Conservation (phyloP, 2,888 invertebrate genomes). For the Corbicula japonica region DNA sequence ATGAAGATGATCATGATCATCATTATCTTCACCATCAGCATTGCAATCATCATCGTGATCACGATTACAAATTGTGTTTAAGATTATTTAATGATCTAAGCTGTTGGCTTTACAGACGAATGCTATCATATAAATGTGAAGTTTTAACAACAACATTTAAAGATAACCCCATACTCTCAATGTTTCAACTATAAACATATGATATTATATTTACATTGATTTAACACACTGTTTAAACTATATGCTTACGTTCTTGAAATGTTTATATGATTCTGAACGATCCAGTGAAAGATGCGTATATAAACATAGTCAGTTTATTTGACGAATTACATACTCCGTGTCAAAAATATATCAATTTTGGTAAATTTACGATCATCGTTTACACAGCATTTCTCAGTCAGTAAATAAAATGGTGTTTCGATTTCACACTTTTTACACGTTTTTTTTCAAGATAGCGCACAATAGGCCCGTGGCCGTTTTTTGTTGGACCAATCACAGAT, state of each 20-base stretch:
- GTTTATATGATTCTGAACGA: conserved; percentile 61
- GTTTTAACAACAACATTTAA: conserved; percentile 53
- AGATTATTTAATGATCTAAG: no score
- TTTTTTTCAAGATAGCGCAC: no score
- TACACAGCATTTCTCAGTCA: no score
- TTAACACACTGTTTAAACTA: conserved; percentile 62
- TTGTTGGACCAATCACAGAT: no score
- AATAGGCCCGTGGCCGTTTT: no score
- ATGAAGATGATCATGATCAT: background rate
- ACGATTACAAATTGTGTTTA: no score
- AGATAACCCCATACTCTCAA: conserved; percentile 46
- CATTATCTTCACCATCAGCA: no score
- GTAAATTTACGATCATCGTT: no score
- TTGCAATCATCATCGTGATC: no score
- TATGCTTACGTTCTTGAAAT: conserved; percentile 55
- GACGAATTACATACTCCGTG: conserved; percentile 17
- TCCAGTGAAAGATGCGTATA: conserved; percentile 45
- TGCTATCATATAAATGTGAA: conserved; percentile 51
- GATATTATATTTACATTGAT: conserved; percentile 65
- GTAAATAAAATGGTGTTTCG: no score
- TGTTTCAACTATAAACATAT: conserved; percentile 56
- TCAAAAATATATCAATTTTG: no score
- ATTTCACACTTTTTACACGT: no score
- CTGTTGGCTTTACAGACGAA: conserved; percentile 34
- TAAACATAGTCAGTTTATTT: conserved; percentile 56